Base-by-base conservation (phyloP, 2,888 invertebrate species). In the Morpho helenor region DNA sequence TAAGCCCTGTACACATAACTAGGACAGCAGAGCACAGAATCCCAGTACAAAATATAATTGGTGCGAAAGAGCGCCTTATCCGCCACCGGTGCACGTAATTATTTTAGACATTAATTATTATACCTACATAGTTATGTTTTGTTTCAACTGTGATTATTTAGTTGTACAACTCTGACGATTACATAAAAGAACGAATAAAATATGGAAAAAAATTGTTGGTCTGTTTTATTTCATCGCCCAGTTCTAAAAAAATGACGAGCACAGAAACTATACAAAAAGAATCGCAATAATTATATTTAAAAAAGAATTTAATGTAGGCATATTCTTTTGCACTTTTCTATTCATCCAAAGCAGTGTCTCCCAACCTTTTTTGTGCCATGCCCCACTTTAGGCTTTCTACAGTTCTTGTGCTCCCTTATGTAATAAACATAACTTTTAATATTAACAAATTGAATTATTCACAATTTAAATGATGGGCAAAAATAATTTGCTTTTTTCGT, bases 111-210 rank as follows among this genome's bases (percentile, higher is more conserved):
- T 81, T 82, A 80, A 82, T 79, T 80, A 77, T 68, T 66, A 64
- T 77, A 78, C 76, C 73, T 77, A 80, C 75, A 78, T 80, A 80
- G 76, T 82, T 85, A 84, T 80, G 85, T 91, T 91, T 90, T 86
- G 88, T 91, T 91, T 91, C 84, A 89, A 91, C 91, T 91, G 91
- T 92, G 91, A 91, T 91, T 91, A 88, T 89, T 91, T 91, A 91
- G 91, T 90, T 91, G 88, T 91, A 91, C 91, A 90, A 90, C 85
- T 91, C 87, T 87, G 88, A 88, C 79, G 84, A 88, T 87, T 87
- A 89, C 83, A 91, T 89, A 88, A 90, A 91, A 91, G 83, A 85
- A 87, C 84, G 79, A 91, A 88, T 88, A 89, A 91, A 79, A 84
- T 81, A 77, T 82, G 69, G 79, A 84, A 82, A 86, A 79, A 68